phyloP scores from a whole-genome alignment of 1,140 invertebrate genomes.

The Holcopasites calliopsidis region DNA sequence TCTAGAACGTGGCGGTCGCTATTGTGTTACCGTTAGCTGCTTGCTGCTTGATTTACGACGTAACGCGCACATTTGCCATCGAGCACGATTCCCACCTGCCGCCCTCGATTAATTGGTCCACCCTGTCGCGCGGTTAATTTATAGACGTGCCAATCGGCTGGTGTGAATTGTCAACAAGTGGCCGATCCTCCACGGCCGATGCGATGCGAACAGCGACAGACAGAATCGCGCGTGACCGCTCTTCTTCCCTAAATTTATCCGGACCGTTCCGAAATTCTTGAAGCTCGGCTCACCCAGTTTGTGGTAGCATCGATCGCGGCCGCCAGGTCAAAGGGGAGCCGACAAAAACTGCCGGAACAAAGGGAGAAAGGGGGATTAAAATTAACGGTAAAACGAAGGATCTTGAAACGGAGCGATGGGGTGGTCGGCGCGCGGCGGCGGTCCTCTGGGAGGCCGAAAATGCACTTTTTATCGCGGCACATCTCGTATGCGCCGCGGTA shows the following conservation, averaged over 20 bases:
- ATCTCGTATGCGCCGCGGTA: conserved; percentile 65
- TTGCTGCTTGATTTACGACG: conserved; percentile 54
- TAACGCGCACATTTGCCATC: conserved; percentile 9
- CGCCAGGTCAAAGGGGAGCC: neutral
- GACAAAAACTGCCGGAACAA: neutral
- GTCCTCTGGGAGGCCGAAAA: conserved; percentile 60
- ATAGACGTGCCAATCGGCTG: conserved; percentile 46
- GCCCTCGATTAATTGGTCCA: conserved; percentile 57
- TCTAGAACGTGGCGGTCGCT: neutral
- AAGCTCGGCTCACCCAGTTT: neutral
- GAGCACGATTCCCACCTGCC: conserved; percentile 29
- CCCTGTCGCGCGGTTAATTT: conserved; percentile 52
- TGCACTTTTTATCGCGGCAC: conserved; percentile 69
- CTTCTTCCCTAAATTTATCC: neutral
- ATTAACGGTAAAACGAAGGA: conserved; percentile 22
- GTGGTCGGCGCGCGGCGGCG: neutral
- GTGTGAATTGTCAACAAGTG: conserved; percentile 59
- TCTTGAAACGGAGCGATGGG: neutral
- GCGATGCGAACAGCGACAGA: neutral
- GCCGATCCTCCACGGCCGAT: conserved; percentile 31
- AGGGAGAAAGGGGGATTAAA: neutral
- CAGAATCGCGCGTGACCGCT: neutral
- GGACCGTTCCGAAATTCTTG: neutral
- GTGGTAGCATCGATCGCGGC: conserved; percentile 13
- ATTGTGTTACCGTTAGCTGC: neutral